Conservation (phyloP, 2,797 vertebrate species). For the Chloroceryle inda region DNA sequence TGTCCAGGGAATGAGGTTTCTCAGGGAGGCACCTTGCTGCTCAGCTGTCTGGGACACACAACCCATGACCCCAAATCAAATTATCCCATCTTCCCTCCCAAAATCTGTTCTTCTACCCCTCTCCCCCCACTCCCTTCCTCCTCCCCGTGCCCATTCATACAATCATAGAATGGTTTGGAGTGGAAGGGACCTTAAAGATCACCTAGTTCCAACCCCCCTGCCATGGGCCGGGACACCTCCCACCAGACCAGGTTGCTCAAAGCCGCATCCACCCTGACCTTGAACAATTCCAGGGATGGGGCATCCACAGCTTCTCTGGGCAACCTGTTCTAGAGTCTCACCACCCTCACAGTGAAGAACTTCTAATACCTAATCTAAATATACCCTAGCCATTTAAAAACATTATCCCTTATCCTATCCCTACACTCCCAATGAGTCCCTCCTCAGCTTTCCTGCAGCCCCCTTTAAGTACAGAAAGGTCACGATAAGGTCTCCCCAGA, state of each 20-base stretch:
- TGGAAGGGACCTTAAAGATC: background rate
- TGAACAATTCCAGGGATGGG: background rate
- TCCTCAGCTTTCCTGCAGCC: background rate
- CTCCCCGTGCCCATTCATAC: background rate
- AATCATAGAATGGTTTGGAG: background rate
- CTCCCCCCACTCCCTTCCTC: too few relatives aligned
- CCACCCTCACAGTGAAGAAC: background rate
- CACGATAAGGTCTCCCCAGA: background rate
- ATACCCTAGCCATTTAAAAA: background rate
- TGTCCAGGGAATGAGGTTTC: accelerated
- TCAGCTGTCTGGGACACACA: background rate
- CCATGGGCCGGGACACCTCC: background rate
- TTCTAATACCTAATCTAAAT: background rate
- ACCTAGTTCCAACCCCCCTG: too few relatives aligned
- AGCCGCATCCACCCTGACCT: background rate
- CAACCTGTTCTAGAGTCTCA: background rate
- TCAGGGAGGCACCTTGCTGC: background rate
- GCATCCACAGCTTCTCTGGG: background rate
- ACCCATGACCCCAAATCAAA: background rate
- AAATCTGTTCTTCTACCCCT: background rate
- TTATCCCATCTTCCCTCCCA: too few relatives aligned
- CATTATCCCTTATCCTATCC: background rate
- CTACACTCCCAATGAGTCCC: too few relatives aligned
- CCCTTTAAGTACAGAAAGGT: background rate
- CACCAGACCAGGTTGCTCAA: background rate